These are phyloP conservation scores for Calyptomena viridis DNA, from an alignment of 2,113 vertebrate genomes.

Conservation along the genomic window DNA sequence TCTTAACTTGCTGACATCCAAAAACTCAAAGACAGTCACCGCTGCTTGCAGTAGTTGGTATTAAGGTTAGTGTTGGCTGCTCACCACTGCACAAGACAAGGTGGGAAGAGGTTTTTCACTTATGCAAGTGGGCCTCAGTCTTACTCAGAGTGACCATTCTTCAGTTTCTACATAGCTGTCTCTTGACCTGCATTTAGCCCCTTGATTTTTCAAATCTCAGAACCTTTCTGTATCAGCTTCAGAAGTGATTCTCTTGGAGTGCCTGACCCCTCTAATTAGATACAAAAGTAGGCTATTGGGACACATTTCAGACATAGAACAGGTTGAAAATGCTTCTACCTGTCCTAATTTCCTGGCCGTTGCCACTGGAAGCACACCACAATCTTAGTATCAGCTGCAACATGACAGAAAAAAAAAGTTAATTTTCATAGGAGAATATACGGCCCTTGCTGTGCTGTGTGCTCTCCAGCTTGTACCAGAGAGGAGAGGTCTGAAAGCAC, in stretches of 20 bases:
- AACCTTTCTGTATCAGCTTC: neutral
- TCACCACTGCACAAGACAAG: neutral
- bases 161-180: neutral
- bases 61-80: neutral
- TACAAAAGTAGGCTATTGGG: neutral
- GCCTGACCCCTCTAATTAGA: neutral
- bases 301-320: neutral
- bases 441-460: neutral
- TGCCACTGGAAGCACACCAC: neutral
- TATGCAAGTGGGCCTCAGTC: neutral
- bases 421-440: neutral
- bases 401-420: neutral
- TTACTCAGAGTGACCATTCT: neutral
- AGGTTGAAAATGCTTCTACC: neutral
- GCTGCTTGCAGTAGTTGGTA: neutral
- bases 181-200: neutral
- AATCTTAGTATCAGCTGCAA: neutral
- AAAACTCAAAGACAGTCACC: neutral
- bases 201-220: neutral
- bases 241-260: neutral
- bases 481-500: neutral
- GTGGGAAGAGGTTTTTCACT: neutral
- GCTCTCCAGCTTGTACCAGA: neutral
- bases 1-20: neutral
- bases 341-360: neutral